These are phyloP conservation scores for Catonia carolina DNA, from an alignment of 2,888 invertebrate genomes.

Conservation along the genomic window DNA sequence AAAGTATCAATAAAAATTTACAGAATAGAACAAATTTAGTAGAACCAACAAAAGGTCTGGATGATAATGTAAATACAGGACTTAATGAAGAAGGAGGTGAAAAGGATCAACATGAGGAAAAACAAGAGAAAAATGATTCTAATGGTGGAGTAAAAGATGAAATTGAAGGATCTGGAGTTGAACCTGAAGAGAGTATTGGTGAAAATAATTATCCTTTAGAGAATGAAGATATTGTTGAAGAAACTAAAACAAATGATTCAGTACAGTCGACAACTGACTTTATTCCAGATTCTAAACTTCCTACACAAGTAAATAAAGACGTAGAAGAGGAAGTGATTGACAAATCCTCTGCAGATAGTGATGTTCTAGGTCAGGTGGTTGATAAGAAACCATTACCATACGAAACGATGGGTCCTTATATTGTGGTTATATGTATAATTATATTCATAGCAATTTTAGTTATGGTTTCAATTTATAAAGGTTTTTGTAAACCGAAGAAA, in stretches of 20 bases:
- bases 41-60: neutral
- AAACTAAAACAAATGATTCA: neutral
- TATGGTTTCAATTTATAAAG: slow-evolving; percentile 9
- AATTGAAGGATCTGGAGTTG: slow-evolving; percentile 8
- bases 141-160: neutral
- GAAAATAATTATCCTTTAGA: neutral
- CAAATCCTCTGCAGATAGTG: neutral
- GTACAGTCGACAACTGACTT: no score
- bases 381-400: neutral
- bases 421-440: neutral
- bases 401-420: neutral
- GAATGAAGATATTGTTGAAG: neutral
- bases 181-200: neutral
- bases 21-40: neutral
- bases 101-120: slow-evolving; percentile 18
- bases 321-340: neutral
- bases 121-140: no score
- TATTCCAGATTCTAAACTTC: neutral
- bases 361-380: no score
- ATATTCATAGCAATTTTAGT: neutral
- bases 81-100: neutral
- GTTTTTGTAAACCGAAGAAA: slow-evolving; percentile 11
- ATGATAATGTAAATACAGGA: neutral
- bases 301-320: neutral
- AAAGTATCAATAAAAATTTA: neutral